A percentile compares a stretch with the other conserved stretches of the same genome.
Conservation (phyloP, 2,797 vertebrate species). For the Scolopax bukidnonensis region DNA sequence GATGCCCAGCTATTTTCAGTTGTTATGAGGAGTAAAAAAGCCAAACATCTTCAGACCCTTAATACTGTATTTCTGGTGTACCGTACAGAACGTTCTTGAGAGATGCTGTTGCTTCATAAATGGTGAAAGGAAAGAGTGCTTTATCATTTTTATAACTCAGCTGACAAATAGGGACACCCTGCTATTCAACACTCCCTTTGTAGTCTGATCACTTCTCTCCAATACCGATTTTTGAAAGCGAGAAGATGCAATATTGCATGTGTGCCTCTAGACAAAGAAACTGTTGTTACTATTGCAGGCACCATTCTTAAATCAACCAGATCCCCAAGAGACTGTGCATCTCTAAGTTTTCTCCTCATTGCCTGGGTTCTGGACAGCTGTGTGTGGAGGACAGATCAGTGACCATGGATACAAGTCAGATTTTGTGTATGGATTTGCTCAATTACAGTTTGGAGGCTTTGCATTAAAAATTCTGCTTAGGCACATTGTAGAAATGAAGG, state of each 20-base stretch:
- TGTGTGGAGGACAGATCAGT: not conserved
- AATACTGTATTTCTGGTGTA: not conserved
- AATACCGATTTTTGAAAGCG: not conserved
- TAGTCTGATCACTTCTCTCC: not conserved
- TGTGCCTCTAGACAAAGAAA: not conserved
- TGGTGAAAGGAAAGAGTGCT: not conserved
- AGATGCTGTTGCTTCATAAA: not conserved
- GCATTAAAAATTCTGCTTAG: not conserved
- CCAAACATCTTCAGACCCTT: not conserved
- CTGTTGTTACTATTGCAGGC: not conserved
- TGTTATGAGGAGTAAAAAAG: not conserved
- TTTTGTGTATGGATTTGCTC: not conserved
- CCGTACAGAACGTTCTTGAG: not conserved
- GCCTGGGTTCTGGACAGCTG: not conserved
- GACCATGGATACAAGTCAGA: not conserved
- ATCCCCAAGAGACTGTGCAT: not conserved
- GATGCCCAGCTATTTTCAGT: not conserved
- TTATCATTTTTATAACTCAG: not conserved
- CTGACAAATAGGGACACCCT: not conserved
- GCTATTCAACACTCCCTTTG: not conserved
- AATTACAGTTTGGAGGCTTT: not conserved
- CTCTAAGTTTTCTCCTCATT: not conserved
- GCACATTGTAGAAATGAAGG: not conserved
- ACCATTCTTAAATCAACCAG: not conserved
- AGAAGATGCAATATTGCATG: not conserved